Evolutionary conservation across 1,140 invertebrate species (phyloP), one percentile per base, ranked within the genome.

Genomic region (Drosophila arizonae): DNA sequence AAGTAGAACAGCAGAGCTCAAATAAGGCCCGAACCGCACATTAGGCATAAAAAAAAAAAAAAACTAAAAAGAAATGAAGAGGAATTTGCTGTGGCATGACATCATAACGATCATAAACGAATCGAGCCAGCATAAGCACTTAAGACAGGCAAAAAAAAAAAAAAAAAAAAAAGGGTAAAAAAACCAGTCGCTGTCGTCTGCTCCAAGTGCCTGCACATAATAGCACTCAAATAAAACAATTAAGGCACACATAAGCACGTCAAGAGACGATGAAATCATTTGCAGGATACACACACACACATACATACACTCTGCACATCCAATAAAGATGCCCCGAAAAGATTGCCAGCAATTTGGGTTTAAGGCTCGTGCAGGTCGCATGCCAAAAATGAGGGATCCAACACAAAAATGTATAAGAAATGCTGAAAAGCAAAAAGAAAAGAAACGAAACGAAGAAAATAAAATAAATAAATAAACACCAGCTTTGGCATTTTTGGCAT

Each of bases 191-290:
- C 50, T 54, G 46, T 24, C 43, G 51, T 56, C 54, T 52, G 67
- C 61, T 30, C 81, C 69, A 86, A 86, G 78, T 86, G 77, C 78
- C 78, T 86, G 79, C 84, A 77, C 76, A 87, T 88, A 88, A 87
- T 87, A 84, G 82, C 84, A 87, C 82, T 87, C 82, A 87, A 87
- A 87, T 88, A 87, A 87, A 88, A 87, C 82, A 87, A 87, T 87
- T 87, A 87, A 82, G 82, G 79, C 66, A 84, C 84, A 77, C 84
- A 87, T 87, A 71, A 87, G 81, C 81, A 81, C 81, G 78, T 86
- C 76, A 82, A 82, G 68, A 82, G 52, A 58, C 68, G 76, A 85
- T 85, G 81, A 85, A 85, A 85, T 85, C 81, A 85, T 85, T 85
- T 85, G 81, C 81, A 85, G 81, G 81, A 85, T 77, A 85, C 77